phyloP scores from a whole-genome alignment of 2,888 invertebrate species.

The Parochlus steinenii region DNA sequence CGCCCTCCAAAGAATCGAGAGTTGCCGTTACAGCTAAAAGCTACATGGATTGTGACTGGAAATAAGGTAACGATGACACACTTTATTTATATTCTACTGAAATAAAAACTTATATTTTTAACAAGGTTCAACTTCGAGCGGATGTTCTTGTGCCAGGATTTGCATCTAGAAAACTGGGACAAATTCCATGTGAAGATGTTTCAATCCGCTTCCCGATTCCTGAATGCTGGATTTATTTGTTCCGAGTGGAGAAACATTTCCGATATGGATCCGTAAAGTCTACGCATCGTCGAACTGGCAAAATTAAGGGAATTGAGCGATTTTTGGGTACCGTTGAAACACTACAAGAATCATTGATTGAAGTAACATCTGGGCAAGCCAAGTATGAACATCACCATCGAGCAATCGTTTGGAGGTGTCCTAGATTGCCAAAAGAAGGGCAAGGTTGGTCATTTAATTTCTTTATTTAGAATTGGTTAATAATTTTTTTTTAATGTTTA shows the following conservation, averaged over 20 bases:
- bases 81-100: slow-evolving; percentile 1
- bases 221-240: slow-evolving; percentile 98
- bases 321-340: slow-evolving; percentile 84
- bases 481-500: slow-evolving; percentile 16
- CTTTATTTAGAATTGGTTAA: not conserved
- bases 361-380: slow-evolving; percentile 90
- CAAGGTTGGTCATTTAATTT: slow-evolving; percentile 50
- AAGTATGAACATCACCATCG: slow-evolving; percentile 98
- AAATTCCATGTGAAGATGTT: slow-evolving; percentile 95
- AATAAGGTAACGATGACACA: slow-evolving; percentile 41
- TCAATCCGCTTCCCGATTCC: slow-evolving; percentile 93
- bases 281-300: slow-evolving; percentile 71
- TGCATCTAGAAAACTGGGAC: slow-evolving; percentile 86
- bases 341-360: slow-evolving; percentile 79
- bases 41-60: slow-evolving; percentile 73
- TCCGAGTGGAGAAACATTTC: slow-evolving; percentile 96
- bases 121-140: slow-evolving; percentile 77
- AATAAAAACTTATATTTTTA: not conserved
- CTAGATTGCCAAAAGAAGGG: slow-evolving; percentile 92
- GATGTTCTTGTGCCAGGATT: slow-evolving; percentile 95
- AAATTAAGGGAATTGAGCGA: slow-evolving; percentile 83
- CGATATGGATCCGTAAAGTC: slow-evolving; percentile 95
- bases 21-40: slow-evolving; percentile 87
- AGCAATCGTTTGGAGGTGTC: slow-evolving; percentile 96
- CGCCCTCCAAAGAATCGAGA: slow-evolving; percentile 91